Evolutionary conservation across 1,140 invertebrate genomes (phyloP).

Genomic region (Apis laboriosa): DNA sequence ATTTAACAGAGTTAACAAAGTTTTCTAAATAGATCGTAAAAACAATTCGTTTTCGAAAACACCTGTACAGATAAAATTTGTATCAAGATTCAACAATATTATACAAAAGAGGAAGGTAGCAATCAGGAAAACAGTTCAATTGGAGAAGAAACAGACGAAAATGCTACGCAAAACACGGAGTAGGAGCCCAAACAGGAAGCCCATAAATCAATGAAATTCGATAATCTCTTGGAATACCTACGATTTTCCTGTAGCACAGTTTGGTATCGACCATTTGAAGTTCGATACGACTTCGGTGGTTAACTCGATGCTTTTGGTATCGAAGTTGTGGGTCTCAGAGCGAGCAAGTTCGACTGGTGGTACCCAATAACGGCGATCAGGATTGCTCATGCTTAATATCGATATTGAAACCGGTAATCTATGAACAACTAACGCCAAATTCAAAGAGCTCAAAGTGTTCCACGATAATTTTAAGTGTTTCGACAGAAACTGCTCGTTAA

Average conservation of each 20-base stretch:
- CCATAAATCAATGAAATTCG: neutral
- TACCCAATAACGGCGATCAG: neutral
- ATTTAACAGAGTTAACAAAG: no score
- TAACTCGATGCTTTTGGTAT: neutral
- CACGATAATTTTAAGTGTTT: neutral
- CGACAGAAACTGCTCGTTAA: no score
- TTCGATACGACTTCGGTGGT: neutral
- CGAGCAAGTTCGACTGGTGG: neutral
- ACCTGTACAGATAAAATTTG: no score
- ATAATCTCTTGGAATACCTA: neutral
- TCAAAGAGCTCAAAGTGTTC: neutral
- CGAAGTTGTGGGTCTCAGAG: neutral
- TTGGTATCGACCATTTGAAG: neutral
- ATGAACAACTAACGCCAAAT: neutral
- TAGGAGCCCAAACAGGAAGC: neutral
- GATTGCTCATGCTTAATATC: neutral
- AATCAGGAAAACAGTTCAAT: neutral
- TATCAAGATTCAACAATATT: no score
- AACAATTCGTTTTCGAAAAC: no score
- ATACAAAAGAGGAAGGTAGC: no score
- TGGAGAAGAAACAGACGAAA: neutral
- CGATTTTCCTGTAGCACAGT: neutral
- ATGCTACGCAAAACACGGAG: neutral
- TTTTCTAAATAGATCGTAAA: no score
- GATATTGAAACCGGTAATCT: neutral